Evolutionary conservation across 2,113 vertebrate genomes (phyloP), one percentile per base, ranked within the genome.

Genomic region (Myotis lucifugus): DNA sequence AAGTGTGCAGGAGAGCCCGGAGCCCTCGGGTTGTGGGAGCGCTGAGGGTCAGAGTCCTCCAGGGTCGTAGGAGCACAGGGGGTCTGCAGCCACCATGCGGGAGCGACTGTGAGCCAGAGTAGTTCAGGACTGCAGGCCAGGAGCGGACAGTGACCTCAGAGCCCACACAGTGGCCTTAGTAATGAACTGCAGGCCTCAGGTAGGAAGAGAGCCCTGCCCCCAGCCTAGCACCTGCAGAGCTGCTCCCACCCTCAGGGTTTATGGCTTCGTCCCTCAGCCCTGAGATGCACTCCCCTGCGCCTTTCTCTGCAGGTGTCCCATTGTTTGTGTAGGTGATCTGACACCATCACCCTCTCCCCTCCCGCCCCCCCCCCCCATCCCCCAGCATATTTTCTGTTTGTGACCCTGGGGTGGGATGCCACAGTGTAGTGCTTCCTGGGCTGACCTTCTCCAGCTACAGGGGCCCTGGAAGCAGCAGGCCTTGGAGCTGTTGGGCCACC

Each of bases 331-430:
- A 46, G 48, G 13, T 25, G 25, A 13, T 40, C 34, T 61, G 70
- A 40, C 3, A 6, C 19, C 32, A 54, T 34, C 76, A 14, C 52
- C 9, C n/a, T 70, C 42, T 37, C 7, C 25, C 19, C 6, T 13
- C 1, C 29, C 14, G 25, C 34, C 34, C 0, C 7, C 10, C 9
- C 0, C 42, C 2, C 25, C 19, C 6, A 14, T 1, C 21, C n/a
- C 27, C 48, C 0, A 0, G 37, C 29, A 5, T 21, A 2, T 46
- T 34, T 85, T 17, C 72, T 59, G 56, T 23, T 32, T 4, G 19
- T 52, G 79, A 19, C 32, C 40, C 48, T 37, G 37, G 34, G 29
- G 34, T 46, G 37, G 34, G 42, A 32, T 37, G 6, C n/a, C 18
- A 6, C 54, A 12, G 14, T 19, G 13, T 42, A 6, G 27, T 6